These are phyloP conservation scores for Condylura cristata DNA, from an alignment of 2,113 vertebrate genomes.

Conservation along the genomic window DNA sequence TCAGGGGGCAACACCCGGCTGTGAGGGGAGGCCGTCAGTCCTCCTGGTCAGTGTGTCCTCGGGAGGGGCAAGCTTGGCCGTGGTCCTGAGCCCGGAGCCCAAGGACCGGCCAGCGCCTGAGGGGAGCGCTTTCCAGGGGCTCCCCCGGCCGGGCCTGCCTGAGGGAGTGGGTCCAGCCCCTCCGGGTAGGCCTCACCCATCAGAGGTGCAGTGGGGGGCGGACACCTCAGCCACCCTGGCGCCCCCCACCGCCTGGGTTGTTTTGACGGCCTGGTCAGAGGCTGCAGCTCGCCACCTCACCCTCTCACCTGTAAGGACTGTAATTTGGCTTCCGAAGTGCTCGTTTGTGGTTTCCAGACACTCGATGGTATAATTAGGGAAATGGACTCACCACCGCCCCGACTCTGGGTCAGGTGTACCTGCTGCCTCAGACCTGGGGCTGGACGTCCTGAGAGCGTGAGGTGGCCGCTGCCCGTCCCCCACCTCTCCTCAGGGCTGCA, in stretches of 20 bases:
- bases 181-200: not conserved
- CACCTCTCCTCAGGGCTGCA: not conserved
- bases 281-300: not conserved
- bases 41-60: not conserved
- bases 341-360: constrained; percentile 73
- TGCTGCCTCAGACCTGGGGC: not conserved
- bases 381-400: constrained; percentile 30
- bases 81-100: not conserved
- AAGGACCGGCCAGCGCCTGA: not conserved
- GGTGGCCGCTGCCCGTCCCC: not conserved
- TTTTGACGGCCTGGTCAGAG: constrained; percentile 47
- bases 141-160: not conserved
- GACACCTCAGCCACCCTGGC: not conserved
- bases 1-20: not conserved
- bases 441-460: not conserved
- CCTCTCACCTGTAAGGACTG: constrained; percentile 39
- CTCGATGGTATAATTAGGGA: constrained; percentile 40
- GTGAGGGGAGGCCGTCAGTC: no score
- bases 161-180: not conserved
- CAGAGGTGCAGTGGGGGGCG: not conserved
- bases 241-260: not conserved
- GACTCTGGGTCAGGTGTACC: constrained; percentile 47
- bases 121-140: not conserved
- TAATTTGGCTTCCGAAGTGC: constrained; percentile 58
- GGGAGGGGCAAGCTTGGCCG: not conserved